phyloP scores from a whole-genome alignment of 2,888 invertebrate species.

The Nysson spinosus region DNA sequence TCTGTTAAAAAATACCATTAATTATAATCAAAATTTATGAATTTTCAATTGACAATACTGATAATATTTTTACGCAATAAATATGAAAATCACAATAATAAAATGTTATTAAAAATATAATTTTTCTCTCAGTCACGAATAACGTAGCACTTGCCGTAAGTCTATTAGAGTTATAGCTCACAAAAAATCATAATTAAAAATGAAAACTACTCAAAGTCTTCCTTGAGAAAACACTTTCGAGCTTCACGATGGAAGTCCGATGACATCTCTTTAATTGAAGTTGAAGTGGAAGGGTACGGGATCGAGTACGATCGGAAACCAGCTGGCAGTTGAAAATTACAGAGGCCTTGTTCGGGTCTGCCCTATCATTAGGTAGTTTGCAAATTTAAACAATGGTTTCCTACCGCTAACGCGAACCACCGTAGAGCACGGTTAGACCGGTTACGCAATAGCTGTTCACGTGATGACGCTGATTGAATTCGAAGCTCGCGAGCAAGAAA shows the following conservation, averaged over 20 bases:
- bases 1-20: too few species aligned
- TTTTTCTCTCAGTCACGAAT: too few species aligned
- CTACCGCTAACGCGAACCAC: conserved; percentile 63
- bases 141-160: too few species aligned
- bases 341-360: conserved; percentile 67
- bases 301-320: conserved; percentile 61
- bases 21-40: too few species aligned
- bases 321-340: conserved; percentile 62
- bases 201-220: neutral
- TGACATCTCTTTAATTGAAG: conserved; percentile 33
- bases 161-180: too few species aligned
- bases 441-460: conserved; percentile 55
- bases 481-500: conserved; percentile 41
- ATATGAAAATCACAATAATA: too few species aligned
- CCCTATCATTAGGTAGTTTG: conserved; percentile 74
- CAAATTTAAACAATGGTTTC: conserved; percentile 75
- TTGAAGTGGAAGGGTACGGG: conserved; percentile 41
- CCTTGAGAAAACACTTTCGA: conserved; percentile 4
- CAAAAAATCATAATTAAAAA: neutral
- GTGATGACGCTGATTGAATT: conserved; percentile 55
- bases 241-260: conserved; percentile 34
- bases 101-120: too few species aligned
- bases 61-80: too few species aligned
- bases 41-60: too few species aligned
- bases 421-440: conserved; percentile 51